A percentile compares a stretch with the other conserved stretches of the same genome.
These are phyloP conservation scores for Loris lydekkerianus DNA, from an alignment of 2,797 vertebrate species.

Conservation along the genomic window DNA sequence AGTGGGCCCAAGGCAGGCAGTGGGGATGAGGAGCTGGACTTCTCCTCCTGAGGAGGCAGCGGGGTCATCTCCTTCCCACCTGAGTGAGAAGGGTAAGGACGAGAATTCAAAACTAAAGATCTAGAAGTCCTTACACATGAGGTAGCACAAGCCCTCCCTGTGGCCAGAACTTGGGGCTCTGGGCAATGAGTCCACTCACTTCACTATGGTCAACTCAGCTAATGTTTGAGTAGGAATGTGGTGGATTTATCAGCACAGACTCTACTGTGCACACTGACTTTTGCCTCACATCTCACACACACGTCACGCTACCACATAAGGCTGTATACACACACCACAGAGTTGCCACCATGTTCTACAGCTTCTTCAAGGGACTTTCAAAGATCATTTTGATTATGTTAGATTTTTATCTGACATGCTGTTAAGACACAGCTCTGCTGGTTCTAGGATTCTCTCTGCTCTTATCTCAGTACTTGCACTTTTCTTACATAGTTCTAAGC, in stretches of 20 bases:
- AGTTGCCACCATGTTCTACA: neutral
- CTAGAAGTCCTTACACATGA: neutral
- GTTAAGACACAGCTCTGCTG: neutral
- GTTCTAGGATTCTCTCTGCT: no score
- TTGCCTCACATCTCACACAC: rapidly evolving
- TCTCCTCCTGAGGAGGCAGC: conserved; percentile 80
- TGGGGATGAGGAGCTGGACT: conserved; percentile 82
- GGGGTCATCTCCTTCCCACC: conserved; percentile 75
- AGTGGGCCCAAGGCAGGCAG: conserved; percentile 82
- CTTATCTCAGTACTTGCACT: neutral
- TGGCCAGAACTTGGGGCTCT: neutral
- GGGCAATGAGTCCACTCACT: neutral
- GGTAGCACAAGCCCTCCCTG: neutral
- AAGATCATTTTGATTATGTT: neutral
- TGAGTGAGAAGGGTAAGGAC: neutral
- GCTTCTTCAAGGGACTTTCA: neutral
- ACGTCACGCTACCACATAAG: rapidly evolving
- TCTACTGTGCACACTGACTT: neutral
- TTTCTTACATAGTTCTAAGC: neutral
- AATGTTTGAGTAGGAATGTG: rapidly evolving
- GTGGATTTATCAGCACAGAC: neutral
- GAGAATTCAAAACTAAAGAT: neutral
- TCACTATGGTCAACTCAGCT: neutral
- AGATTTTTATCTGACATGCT: neutral
- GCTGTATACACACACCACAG: rapidly evolving